phyloP scores from a whole-genome alignment of 2,797 vertebrate genomes.

The Neosalanx taihuensis region DNA sequence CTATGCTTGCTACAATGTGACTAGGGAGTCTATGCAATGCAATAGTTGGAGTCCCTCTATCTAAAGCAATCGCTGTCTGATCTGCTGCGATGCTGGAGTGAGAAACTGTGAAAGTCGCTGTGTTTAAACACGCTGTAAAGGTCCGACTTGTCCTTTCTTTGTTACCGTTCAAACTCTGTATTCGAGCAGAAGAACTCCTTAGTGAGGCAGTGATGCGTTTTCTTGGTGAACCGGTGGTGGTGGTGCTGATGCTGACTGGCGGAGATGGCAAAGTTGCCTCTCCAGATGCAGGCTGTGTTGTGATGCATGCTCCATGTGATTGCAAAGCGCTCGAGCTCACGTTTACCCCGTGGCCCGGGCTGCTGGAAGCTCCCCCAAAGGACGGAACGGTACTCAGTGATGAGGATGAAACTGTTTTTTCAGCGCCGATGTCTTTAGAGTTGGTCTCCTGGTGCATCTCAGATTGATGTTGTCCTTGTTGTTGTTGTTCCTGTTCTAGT shows the following conservation, averaged over 20 bases:
- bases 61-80: constrained; percentile 66
- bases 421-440: constrained; percentile 65
- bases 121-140: constrained; percentile 59
- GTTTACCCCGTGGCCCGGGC: constrained; percentile 59
- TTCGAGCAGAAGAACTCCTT: constrained; percentile 63
- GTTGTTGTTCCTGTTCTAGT: constrained; percentile 61
- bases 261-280: constrained; percentile 71
- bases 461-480: constrained; percentile 73
- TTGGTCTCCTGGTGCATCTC: constrained; percentile 67
- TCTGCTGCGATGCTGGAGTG: constrained; percentile 61
- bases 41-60: constrained; percentile 75
- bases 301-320: constrained; percentile 78
- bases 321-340: constrained; percentile 69
- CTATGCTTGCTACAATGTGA: constrained; percentile 76
- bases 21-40: constrained; percentile 74
- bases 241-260: constrained; percentile 64
- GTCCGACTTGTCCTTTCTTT: constrained; percentile 34
- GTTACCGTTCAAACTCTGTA: constrained; percentile 73
- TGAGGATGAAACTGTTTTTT: constrained; percentile 59
- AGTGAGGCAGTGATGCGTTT: constrained; percentile 64
- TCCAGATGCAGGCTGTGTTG: constrained; percentile 66
- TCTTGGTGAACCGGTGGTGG: constrained; percentile 58
- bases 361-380: constrained; percentile 46
- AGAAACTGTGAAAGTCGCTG: constrained; percentile 66
- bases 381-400: constrained; percentile 39